Evolutionary conservation across 2,797 vertebrate genomes (phyloP).

Genomic region (Onychomys torridus): DNA sequence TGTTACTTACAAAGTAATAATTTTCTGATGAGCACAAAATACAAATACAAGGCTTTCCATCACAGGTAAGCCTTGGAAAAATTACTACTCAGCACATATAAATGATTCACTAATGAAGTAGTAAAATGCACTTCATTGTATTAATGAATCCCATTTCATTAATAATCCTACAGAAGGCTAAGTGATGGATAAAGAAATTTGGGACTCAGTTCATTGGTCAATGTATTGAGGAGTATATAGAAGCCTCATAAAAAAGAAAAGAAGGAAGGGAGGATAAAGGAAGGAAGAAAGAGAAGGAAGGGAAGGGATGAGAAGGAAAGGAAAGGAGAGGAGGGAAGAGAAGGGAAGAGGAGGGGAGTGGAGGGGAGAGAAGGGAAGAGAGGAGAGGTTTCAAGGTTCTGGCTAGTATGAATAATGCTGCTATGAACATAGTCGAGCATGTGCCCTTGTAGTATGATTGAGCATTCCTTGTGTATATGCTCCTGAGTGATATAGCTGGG

Average conservation of each 20-base stretch:
- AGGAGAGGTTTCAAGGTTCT: too few relatives aligned
- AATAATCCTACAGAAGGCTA: neutral
- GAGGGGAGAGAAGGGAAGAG: fast-evolving
- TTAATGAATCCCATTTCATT: too few relatives aligned
- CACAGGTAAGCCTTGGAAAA: neutral
- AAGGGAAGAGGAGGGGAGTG: fast-evolving
- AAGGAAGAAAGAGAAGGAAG: too few relatives aligned
- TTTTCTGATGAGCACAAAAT: neutral
- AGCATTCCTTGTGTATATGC: too few relatives aligned
- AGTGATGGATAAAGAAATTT: neutral
- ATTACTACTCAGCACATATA: neutral
- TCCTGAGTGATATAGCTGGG: too few relatives aligned
- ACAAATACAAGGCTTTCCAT: neutral
- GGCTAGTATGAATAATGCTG: too few relatives aligned
- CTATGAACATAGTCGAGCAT: too few relatives aligned
- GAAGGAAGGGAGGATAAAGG: too few relatives aligned
- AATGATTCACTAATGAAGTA: neutral
- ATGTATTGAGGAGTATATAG: neutral
- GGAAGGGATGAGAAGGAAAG: too few relatives aligned
- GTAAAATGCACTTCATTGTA: neutral
- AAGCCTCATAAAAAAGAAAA: neutral
- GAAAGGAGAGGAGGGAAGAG: too few relatives aligned
- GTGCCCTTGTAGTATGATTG: too few relatives aligned
- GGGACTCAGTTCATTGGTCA: neutral
- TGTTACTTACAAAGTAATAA: neutral